Evolutionary conservation across 2,113 vertebrate species (phyloP).

Genomic region (Mustela nigripes): DNA sequence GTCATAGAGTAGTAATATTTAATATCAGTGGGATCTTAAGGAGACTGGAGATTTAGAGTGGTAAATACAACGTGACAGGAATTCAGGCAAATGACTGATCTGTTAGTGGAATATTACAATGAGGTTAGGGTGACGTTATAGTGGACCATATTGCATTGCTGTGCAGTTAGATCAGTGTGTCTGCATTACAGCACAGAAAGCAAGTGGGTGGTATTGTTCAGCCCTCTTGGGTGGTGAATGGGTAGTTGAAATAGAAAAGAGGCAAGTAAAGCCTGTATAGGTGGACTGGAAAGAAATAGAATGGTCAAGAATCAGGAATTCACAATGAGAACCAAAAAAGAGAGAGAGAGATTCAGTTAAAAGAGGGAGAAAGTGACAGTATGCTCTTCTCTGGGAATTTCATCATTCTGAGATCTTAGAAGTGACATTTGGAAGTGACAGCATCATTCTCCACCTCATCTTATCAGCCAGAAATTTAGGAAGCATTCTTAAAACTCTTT

Average conservation of each 20-base stretch:
- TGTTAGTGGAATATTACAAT: not conserved
- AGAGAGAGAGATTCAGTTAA: not conserved
- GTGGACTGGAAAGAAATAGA: constrained; percentile 1
- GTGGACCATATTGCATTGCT: not conserved
- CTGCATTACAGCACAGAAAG: not conserved
- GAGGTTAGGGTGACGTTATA: not conserved
- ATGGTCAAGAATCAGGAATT: constrained; percentile 8
- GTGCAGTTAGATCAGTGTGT: not conserved
- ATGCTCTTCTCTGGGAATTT: not conserved
- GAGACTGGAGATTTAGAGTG: not conserved
- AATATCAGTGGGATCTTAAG: not conserved
- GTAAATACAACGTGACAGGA: not conserved
- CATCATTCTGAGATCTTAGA: not conserved
- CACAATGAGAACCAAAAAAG: not conserved
- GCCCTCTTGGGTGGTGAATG: not conserved
- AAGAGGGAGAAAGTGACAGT: not conserved
- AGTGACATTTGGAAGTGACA: constrained; percentile 20
- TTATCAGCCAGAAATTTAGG: constrained; percentile 1
- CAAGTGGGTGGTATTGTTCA: not conserved
- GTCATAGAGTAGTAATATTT: not conserved
- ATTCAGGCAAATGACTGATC: not conserved
- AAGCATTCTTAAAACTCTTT: constrained; percentile 15
- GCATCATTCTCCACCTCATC: not conserved
- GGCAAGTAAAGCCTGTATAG: not conserved
- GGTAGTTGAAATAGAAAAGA: constrained; percentile 34